Evolutionary conservation across 2,797 vertebrate species (phyloP), one percentile per base, ranked within the genome.

Genomic region (Semotilus atromaculatus): DNA sequence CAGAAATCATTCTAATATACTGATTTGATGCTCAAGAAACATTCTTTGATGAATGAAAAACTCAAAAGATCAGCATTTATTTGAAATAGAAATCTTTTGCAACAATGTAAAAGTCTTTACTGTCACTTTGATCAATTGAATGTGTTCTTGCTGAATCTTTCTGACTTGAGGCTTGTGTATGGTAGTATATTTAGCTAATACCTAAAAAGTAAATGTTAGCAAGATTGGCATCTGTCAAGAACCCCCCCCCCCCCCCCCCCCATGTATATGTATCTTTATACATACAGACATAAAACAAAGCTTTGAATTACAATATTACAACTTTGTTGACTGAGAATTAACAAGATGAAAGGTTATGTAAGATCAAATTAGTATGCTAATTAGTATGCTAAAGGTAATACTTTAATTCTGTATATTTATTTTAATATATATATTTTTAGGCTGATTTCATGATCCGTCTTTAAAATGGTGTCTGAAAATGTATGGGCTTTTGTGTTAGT

Each of bases 361-460:
- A 81, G 4, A 55, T 45, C 40, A 31, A 31, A 66, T 66, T 48
- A 14, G 29, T 34, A 66, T 66, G 40, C 10, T 45, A 31, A 66
- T 66, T 48, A 14, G 29, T 34, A 66, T 66, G 40, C 10, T 45
- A 45, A 64, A 16, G 38, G 9, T 43, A 79, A 21, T 43, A 21
- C 19, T 79, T 16, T 48, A 43, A 62, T 60, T 62, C n/a, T 29
- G 10, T 23, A 45, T 31, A 79, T 45, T 7, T 19, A n/a, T 2
- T 19, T 7, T 2, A 51, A 16, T 18, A 51, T 51, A 31, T 53
- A 3, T 82, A 77, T 81, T 53, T 86, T 82, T 80, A 78, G 43
- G 13, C 31, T 29, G 38, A 26, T 81, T 48, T 86, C 23, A 26
- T 48, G 34, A 18, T 43, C 9, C 1, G 0, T 58, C n/a, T 72